These are phyloP conservation scores for Pristionchus exspectatus DNA, from an alignment of 2,888 invertebrate genomes.

Conservation along the genomic window DNA sequence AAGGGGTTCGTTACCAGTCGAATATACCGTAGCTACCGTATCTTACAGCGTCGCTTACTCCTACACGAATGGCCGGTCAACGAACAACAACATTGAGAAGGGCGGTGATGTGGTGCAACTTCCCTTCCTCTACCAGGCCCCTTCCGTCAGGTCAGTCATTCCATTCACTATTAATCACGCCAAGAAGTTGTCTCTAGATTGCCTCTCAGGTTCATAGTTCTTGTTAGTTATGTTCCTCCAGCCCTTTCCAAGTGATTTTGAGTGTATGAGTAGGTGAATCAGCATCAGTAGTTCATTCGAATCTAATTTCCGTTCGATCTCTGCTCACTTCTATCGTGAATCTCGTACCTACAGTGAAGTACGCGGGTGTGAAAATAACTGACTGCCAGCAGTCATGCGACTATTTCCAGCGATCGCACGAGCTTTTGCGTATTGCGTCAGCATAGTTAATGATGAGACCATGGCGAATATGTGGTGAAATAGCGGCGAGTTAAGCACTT, in stretches of 20 bases:
- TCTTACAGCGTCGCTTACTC: slow-evolving; percentile 14
- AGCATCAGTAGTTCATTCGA: background rate
- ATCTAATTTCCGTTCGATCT: background rate
- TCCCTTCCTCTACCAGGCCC: slow-evolving; percentile 53
- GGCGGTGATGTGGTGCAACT: slow-evolving; percentile 12
- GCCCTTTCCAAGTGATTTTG: no score
- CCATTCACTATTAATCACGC: background rate
- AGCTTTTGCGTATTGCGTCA: background rate
- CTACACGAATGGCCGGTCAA: background rate
- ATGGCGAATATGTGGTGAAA: background rate
- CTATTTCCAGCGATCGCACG: background rate
- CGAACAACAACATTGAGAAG: slow-evolving; percentile 56
- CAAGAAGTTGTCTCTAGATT: background rate
- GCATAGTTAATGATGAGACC: background rate
- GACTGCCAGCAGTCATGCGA: background rate
- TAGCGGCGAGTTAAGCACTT: slow-evolving; percentile 6
- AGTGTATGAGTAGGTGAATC: no score
- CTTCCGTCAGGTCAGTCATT: slow-evolving; percentile 37
- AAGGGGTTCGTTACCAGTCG: slow-evolving; percentile 3
- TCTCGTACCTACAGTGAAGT: background rate
- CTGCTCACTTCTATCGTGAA: background rate
- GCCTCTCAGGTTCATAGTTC: background rate
- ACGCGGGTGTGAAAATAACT: background rate
- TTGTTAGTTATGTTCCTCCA: no score
- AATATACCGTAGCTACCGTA: background rate